These are phyloP conservation scores for Gallinago paraguaiae DNA, from an alignment of 2,113 vertebrate genomes.

Conservation along the genomic window DNA sequence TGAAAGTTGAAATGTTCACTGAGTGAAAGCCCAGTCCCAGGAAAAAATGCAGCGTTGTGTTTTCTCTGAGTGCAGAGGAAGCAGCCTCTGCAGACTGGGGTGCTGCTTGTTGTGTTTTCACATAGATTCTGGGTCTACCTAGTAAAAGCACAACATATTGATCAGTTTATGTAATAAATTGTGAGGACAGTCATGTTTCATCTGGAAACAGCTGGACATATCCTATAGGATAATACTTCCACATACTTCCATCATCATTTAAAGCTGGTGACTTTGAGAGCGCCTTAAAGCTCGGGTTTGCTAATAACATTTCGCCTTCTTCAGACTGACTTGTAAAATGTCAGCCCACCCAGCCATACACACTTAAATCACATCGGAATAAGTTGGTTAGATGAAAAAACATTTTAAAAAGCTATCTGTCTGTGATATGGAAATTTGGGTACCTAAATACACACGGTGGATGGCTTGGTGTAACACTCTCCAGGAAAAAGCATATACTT, in stretches of 20 bases:
- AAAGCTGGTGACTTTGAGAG: neutral
- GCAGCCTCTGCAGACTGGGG: neutral
- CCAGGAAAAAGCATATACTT: neutral
- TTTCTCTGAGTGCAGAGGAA: neutral
- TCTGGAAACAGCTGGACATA: neutral
- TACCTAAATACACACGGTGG: neutral
- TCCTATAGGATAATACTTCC: neutral
- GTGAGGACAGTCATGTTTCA: neutral
- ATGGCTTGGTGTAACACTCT: neutral
- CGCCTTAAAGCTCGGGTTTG: neutral
- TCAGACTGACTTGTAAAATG: neutral
- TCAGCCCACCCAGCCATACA: neutral
- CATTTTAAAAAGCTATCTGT: neutral
- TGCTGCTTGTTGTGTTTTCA: neutral
- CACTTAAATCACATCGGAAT: neutral
- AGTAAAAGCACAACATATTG: neutral
- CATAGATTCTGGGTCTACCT: neutral
- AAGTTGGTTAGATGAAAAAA: neutral
- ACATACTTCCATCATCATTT: neutral
- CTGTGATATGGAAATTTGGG: neutral
- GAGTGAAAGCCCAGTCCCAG: neutral
- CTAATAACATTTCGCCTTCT: neutral
- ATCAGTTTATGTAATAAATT: neutral
- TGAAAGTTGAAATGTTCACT: neutral
- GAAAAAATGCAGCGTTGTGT: neutral